Percentiles rank a stretch among this genome's conserved stretches.
These are phyloP conservation scores for Drosophila borealis DNA, from an alignment of 2,888 invertebrate species.

Conservation along the genomic window DNA sequence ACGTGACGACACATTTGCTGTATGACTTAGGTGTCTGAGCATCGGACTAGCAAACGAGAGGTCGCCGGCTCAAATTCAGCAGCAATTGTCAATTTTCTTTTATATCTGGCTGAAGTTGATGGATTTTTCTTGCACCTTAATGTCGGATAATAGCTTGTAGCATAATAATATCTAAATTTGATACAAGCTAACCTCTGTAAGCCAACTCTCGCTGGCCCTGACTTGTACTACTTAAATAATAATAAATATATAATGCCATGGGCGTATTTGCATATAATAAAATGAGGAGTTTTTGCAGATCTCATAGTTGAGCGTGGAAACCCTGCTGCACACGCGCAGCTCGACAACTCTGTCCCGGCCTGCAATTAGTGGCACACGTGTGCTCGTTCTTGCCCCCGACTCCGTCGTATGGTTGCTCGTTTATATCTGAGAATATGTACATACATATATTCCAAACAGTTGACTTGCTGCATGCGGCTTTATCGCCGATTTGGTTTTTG, in stretches of 20 bases:
- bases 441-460: slow-evolving; percentile 37
- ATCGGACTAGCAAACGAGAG: no score
- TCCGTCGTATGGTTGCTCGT: slow-evolving; percentile 1
- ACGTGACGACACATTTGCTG: no score
- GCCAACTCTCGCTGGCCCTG: not conserved
- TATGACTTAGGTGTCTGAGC: no score
- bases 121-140: no score
- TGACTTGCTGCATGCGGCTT: slow-evolving; percentile 51
- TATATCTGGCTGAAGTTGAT: no score
- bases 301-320: slow-evolving; percentile 7
- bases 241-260: not conserved
- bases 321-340: not conserved
- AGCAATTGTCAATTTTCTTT: no score
- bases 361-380: slow-evolving; percentile 30
- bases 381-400: slow-evolving; percentile 25
- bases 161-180: no score
- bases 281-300: not conserved
- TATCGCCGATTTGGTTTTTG: slow-evolving; percentile 62
- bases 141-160: no score
- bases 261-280: not conserved
- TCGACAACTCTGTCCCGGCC: slow-evolving; percentile 37
- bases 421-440: slow-evolving; percentile 9
- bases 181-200: no score
- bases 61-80: no score
- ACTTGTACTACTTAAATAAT: not conserved